These are phyloP conservation scores for Phymorhynchus buccinoides DNA, from an alignment of 1,140 invertebrate species.

Conservation along the genomic window DNA sequence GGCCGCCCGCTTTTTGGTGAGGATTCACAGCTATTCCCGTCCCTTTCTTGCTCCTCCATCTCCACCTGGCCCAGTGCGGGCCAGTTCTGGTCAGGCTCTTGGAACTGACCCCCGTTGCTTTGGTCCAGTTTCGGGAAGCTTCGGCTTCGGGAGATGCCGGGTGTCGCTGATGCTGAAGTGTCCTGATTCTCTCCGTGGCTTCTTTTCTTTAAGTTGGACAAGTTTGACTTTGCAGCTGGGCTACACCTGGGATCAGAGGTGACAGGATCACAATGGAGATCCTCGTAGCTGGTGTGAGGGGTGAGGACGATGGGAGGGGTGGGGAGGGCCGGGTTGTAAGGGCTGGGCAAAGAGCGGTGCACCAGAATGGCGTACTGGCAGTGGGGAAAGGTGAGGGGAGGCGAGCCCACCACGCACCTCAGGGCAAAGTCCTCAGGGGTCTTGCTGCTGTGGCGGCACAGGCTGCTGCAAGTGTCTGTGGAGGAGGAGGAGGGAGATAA, in stretches of 20 bases:
- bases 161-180: neutral
- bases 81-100: slow-evolving; percentile 3
- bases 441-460: neutral
- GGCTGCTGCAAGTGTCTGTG: neutral
- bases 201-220: neutral
- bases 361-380: neutral
- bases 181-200: no score
- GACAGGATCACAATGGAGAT: neutral
- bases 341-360: slow-evolving; percentile 17
- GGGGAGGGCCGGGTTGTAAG: slow-evolving; percentile 19
- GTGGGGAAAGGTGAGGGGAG: slow-evolving; percentile 18
- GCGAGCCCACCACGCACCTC: neutral
- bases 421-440: slow-evolving; percentile 8
- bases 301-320: slow-evolving; percentile 37
- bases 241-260: neutral
- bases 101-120: neutral
- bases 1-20: neutral
- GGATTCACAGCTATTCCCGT: neutral
- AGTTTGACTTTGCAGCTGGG: neutral
- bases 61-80: neutral
- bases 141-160: neutral
- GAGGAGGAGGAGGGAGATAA: neutral
- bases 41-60: neutral
- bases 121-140: slow-evolving; percentile 1
- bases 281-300: slow-evolving; percentile 20